Percentiles rank a stretch among this genome's conserved stretches.
phyloP scores from a whole-genome alignment of 2,797 vertebrate species.

The Parauchenoglanis ngamensis region DNA sequence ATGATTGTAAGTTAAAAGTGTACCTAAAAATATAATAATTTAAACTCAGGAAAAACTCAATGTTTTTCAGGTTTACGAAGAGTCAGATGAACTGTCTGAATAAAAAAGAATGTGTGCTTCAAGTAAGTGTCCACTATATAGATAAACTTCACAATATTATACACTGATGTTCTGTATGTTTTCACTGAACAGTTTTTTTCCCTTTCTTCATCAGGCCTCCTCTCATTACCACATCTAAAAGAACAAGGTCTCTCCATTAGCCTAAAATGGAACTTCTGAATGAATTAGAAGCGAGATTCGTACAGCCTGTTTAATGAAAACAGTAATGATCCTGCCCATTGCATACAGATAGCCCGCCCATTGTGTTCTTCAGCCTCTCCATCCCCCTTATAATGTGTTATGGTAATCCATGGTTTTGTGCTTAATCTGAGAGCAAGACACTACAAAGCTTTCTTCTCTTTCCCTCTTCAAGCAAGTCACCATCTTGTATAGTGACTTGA shows the following conservation, averaged over 20 bases:
- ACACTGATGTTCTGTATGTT: background rate
- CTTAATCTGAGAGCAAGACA: conserved; percentile 49
- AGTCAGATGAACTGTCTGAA: background rate
- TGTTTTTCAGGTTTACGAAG: conserved; percentile 2
- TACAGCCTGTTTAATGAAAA: conserved; percentile 67
- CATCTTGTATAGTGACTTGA: conserved; percentile 43
- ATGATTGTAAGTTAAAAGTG: background rate
- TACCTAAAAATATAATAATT: background rate
- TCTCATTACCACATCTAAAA: conserved; percentile 74
- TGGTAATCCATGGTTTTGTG: conserved; percentile 67
- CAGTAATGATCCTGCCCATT: conserved; percentile 65
- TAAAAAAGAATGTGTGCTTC: conserved; percentile 8
- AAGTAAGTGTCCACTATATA: background rate
- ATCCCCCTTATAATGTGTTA: conserved; percentile 62
- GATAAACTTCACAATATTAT: conserved; percentile 1
- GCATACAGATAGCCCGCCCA: conserved; percentile 65
- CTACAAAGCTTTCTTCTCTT: conserved; percentile 59
- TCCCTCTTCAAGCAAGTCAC: conserved; percentile 47
- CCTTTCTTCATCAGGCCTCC: background rate
- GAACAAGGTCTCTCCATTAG: conserved; percentile 57
- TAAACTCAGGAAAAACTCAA: background rate
- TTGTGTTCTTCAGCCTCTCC: conserved; percentile 64
- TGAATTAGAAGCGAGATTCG: conserved; percentile 60
- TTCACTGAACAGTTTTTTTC: conserved; percentile 5
- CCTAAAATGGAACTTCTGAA: conserved; percentile 62